These are phyloP conservation scores for Nettapus auritus DNA, from an alignment of 2,113 vertebrate species.

Conservation along the genomic window DNA sequence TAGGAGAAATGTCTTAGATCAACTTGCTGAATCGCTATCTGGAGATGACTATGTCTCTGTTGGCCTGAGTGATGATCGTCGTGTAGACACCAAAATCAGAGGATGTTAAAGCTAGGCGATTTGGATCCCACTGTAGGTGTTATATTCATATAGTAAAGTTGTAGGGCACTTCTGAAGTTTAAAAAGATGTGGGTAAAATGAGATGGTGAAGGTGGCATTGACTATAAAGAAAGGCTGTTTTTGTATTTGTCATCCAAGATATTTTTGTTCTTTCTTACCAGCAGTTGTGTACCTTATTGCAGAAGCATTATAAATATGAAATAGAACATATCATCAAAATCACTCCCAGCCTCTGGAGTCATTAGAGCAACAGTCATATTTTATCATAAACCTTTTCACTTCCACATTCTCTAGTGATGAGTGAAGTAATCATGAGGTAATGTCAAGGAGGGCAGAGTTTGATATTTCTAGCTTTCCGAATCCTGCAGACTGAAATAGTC, in stretches of 20 bases:
- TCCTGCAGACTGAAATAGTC: background rate
- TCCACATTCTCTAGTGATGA: background rate
- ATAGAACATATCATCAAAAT: background rate
- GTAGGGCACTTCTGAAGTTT: background rate
- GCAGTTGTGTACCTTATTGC: background rate
- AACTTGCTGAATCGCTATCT: background rate
- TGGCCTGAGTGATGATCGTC: background rate
- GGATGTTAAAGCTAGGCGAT: background rate
- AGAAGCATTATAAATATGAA: background rate
- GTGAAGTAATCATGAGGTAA: slow-evolving; percentile 34
- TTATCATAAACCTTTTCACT: slow-evolving; percentile 12
- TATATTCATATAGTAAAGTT: background rate
- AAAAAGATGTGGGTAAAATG: background rate
- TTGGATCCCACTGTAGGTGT: background rate
- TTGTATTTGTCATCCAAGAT: background rate
- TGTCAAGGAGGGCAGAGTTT: background rate
- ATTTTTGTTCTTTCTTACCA: background rate
- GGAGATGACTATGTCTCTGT: background rate
- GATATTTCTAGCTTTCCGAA: slow-evolving; percentile 12
- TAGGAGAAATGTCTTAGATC: background rate
- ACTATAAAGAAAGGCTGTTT: background rate
- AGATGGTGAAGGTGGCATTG: background rate
- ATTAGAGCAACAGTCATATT: background rate
- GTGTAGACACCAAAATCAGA: background rate
- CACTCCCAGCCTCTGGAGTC: background rate